phyloP scores from a whole-genome alignment of 2,888 invertebrate species.

The Caenorhabditis imperialis region DNA sequence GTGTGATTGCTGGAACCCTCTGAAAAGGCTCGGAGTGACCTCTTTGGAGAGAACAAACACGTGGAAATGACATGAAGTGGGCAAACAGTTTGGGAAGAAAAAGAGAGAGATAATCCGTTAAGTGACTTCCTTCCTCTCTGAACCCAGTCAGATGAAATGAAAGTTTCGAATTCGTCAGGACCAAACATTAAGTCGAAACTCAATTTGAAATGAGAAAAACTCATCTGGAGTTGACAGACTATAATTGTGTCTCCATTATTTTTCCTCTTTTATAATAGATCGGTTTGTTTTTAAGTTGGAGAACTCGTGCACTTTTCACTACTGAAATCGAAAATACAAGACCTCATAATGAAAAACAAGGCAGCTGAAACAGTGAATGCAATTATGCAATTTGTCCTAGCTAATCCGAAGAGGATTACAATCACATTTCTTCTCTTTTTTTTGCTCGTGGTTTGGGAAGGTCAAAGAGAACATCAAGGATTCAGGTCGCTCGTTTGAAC shows the following conservation, averaged over 20 bases:
- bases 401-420: constrained; percentile 13
- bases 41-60: constrained; percentile 12
- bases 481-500: no score
- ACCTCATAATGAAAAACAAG: no score
- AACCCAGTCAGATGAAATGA: constrained; percentile 6
- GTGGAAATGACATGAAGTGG: constrained; percentile 6
- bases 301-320: no score
- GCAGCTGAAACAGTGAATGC: no score
- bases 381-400: no score
- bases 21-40: background rate
- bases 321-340: no score
- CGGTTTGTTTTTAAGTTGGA: no score
- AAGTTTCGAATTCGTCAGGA: constrained; percentile 12
- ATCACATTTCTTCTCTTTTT: background rate
- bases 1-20: background rate
- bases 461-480: background rate
- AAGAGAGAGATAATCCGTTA: constrained; percentile 28
- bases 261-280: no score
- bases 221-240: no score
- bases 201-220: no score
- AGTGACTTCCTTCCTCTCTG: constrained; percentile 36
- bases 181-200: constrained; percentile 41
- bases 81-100: constrained; percentile 7
- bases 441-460: constrained; percentile 2
- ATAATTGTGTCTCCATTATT: no score